Percentiles rank a stretch among this genome's conserved stretches.
Conservation (phyloP, 2,797 vertebrate species). For the Acanthornis magna region DNA sequence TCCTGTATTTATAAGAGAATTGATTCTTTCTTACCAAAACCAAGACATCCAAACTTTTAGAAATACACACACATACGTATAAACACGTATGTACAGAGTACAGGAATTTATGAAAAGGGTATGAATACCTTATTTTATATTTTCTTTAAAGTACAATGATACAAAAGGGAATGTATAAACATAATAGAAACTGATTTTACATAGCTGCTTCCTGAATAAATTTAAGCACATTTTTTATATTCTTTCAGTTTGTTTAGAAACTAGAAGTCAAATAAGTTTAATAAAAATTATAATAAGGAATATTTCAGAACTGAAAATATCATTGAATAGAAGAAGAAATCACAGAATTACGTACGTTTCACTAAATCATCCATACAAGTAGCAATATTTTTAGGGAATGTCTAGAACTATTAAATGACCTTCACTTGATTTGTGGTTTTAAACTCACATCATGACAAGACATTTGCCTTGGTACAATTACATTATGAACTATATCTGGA, state of each 20-base stretch:
- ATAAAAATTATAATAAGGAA: not conserved
- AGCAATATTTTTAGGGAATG: not conserved
- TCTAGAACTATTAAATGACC: not conserved
- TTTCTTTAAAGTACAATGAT: not conserved
- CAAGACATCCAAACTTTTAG: not conserved
- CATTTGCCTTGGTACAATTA: not conserved
- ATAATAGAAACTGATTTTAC: not conserved
- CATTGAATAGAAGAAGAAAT: not conserved
- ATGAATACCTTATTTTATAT: not conserved
- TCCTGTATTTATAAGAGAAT: not conserved
- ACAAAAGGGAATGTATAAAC: not conserved
- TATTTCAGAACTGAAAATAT: not conserved
- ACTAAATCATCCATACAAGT: not conserved
- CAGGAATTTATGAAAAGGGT: not conserved
- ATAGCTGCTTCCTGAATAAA: not conserved
- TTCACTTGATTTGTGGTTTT: not conserved
- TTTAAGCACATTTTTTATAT: not conserved
- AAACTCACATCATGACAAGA: not conserved
- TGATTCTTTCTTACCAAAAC: not conserved
- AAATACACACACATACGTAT: fast-evolving
- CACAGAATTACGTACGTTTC: not conserved
- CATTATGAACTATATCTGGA: not conserved
- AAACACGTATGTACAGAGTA: not conserved
- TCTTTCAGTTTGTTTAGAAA: not conserved
- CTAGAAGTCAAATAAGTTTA: not conserved